These are phyloP conservation scores for Lucifuga dentata DNA, from an alignment of 2,113 vertebrate species.

Conservation along the genomic window DNA sequence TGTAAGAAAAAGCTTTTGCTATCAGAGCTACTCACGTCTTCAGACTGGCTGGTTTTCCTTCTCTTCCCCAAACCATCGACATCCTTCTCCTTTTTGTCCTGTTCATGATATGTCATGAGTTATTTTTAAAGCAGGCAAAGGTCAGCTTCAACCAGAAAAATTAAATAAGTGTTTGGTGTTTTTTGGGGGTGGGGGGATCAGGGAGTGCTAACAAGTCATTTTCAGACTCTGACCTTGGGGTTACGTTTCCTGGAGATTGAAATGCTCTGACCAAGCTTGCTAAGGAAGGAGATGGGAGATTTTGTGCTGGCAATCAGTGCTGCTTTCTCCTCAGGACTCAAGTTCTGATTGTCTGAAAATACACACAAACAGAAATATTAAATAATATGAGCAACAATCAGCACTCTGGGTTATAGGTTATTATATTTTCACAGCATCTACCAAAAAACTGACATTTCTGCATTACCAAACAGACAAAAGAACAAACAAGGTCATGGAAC, in stretches of 20 bases:
- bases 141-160: background rate
- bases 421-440: no score
- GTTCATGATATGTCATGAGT: constrained; percentile 37
- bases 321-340: constrained; percentile 94
- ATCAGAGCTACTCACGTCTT: constrained; percentile 88
- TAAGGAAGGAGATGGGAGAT: constrained; percentile 97
- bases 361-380: background rate
- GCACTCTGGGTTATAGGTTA: no score
- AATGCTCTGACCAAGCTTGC: constrained; percentile 96
- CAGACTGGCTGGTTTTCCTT: constrained; percentile 94
- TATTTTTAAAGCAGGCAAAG: constrained; percentile 18
- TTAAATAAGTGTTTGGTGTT: background rate
- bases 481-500: background rate
- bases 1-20: constrained; percentile 1
- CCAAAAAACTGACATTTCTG: no score
- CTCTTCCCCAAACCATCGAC: constrained; percentile 91
- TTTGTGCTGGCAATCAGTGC: constrained; percentile 92
- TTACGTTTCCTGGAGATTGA: constrained; percentile 96
- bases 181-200: background rate
- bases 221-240: constrained; percentile 85
- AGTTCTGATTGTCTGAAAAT: constrained; percentile 87
- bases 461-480: background rate
- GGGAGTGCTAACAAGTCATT: rapidly evolving
- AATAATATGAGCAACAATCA: background rate
- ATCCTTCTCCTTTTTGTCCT: constrained; percentile 99